Base-by-base conservation (phyloP, 2,888 invertebrate genomes). In the Abscondita cerata region DNA sequence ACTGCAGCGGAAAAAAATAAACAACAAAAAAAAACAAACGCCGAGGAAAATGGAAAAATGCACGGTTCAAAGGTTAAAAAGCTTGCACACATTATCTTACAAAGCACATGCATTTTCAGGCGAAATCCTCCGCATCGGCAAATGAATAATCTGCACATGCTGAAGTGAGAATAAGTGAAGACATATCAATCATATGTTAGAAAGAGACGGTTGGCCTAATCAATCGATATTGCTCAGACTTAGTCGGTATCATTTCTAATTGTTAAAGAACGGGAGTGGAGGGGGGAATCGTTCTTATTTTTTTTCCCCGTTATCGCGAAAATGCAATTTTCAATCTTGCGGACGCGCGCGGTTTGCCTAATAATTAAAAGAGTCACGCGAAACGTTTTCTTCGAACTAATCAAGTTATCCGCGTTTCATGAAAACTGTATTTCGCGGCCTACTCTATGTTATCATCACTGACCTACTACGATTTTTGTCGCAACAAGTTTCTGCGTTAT, bases 181-280 rank as follows among this genome's bases (percentile, higher is more conserved):
- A 75, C 72, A 76, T 25, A 25, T 76, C 75, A 75, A 76, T 75
- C 74, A 73, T 67, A 64, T 63, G 67, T 59, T 62, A 67, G 72
- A 75, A 64, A 61, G 68, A 70, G 70, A 69, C 51, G 67, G 65
- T 55, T 52, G 59, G 64, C 65, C 68, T 68, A 78, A 80, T 80
- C 79, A 79, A 79, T 80, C 79, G 79, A 79, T 79, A 76, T 75
- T 74, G 75, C 77, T 77, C 77, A 78, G 78, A 77, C 79, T 76
- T 76, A 76, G 75, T 72, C 73, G 74, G 79, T 78, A 79, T 79
- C 78, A 78, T 75, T n/a, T 78, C 78, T 78, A 79, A 79, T 79
- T 78, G 78, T 78, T 76, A 75, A 75, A 72, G 68, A 67, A 66
- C 25, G 6, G n/a, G n/a, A n/a, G n/a, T n/a, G n/a, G n/a, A n/a